A percentile compares a stretch with the other conserved stretches of the same genome.
These are phyloP conservation scores for Nasonovia ribisnigri DNA, from an alignment of 2,888 invertebrate species.

Conservation along the genomic window DNA sequence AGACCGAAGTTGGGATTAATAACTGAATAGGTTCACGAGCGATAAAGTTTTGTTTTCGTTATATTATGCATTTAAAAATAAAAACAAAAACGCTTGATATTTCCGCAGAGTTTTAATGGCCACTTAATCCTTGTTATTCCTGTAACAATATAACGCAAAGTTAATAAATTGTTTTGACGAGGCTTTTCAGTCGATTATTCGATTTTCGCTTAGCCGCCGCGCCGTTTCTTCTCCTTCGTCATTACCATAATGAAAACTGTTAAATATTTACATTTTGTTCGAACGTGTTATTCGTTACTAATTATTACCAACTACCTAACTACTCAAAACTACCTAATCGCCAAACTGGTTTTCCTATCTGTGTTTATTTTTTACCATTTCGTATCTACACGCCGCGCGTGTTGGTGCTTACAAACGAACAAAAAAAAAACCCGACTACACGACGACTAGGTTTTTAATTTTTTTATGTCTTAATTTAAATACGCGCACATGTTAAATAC, in stretches of 20 bases:
- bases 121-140: slow-evolving; percentile 19
- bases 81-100: slow-evolving; percentile 40
- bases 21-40: slow-evolving; percentile 48
- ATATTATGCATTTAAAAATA: slow-evolving; percentile 5
- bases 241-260: neutral
- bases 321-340: neutral
- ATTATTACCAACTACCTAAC: neutral
- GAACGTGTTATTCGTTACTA: neutral
- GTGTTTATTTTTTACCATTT: neutral
- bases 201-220: neutral
- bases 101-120: slow-evolving; percentile 14
- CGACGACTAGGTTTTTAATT: slow-evolving; percentile 7
- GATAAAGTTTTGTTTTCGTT: slow-evolving; percentile 54
- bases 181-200: neutral
- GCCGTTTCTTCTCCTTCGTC: neutral
- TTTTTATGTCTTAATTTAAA: slow-evolving; percentile 29
- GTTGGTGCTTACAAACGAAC: neutral
- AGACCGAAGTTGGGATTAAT: slow-evolving; percentile 53
- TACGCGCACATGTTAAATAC: neutral
- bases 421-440: neutral
- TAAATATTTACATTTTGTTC: neutral
- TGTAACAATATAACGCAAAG: neutral
- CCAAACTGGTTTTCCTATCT: neutral
- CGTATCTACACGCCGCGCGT: neutral
- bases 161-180: slow-evolving; percentile 10